These are phyloP conservation scores for Gorsachius goisagi DNA, from an alignment of 2,113 vertebrate species.

Conservation along the genomic window DNA sequence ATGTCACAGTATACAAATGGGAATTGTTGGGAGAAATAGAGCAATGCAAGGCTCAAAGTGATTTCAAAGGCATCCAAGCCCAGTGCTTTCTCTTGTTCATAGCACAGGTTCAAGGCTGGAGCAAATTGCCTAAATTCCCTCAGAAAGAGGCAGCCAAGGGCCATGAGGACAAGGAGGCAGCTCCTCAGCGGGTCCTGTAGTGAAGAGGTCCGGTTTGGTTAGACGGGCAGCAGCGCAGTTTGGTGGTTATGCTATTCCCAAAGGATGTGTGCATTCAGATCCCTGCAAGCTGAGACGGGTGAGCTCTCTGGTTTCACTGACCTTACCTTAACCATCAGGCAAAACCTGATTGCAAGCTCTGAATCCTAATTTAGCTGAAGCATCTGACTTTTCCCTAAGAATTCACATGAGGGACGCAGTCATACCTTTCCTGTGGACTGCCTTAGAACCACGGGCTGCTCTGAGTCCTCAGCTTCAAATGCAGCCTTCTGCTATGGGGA, in stretches of 20 bases:
- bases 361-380: not conserved
- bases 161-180: not conserved
- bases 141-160: not conserved
- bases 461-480: not conserved
- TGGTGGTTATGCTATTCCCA: fast-evolving
- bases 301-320: not conserved
- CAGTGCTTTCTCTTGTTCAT: not conserved
- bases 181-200: not conserved
- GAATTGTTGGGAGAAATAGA: conserved; percentile 24
- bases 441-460: not conserved
- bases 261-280: not conserved
- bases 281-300: not conserved
- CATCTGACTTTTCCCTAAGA: not conserved
- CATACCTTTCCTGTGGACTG: not conserved
- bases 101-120: not conserved
- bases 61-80: not conserved
- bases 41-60: conserved; percentile 8
- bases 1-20: conserved; percentile 44
- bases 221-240: fast-evolving
- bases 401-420: not conserved
- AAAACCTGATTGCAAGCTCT: not conserved
- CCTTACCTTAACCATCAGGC: not conserved
- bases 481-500: not conserved
- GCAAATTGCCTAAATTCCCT: not conserved
- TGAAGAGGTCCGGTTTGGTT: not conserved